Percentiles rank a stretch among this genome's conserved stretches.
These are phyloP conservation scores for Drosophila nikananu DNA, from an alignment of 1,140 invertebrate genomes.

Conservation along the genomic window DNA sequence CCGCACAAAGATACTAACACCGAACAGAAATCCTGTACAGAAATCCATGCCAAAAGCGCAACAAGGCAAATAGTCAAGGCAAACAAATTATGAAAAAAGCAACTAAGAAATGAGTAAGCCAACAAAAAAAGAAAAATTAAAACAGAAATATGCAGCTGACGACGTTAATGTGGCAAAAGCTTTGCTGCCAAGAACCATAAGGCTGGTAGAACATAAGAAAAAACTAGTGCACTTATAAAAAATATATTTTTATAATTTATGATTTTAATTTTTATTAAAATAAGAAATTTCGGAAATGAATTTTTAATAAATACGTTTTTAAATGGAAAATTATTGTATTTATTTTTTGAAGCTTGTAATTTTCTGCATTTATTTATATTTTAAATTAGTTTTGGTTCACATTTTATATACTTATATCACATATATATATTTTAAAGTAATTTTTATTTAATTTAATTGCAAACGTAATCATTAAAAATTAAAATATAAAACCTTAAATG, in stretches of 20 bases:
- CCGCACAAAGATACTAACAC: constrained; percentile 42
- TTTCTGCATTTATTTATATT: no score
- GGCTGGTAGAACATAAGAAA: background rate
- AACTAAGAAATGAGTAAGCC: constrained; percentile 65
- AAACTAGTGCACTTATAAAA: background rate
- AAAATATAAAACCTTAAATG: no score
- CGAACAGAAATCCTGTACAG: constrained; percentile 14
- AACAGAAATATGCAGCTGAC: constrained; percentile 46
- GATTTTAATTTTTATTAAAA: no score
- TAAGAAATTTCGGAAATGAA: no score
- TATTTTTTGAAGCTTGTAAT: no score
- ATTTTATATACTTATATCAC: no score
- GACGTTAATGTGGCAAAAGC: constrained; percentile 69
- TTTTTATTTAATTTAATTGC: background rate
- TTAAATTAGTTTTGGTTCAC: no score
- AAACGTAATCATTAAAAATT: background rate
- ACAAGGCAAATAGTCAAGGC: constrained; percentile 68
- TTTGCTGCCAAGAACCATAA: constrained; percentile 30
- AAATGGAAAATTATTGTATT: no score
- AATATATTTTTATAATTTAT: background rate
- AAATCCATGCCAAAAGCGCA: constrained; percentile 57
- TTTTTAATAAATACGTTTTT: no score
- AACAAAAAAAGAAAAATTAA: constrained; percentile 41
- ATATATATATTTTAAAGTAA: background rate
- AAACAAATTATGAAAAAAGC: constrained; percentile 64